Evolutionary conservation across 2,888 invertebrate genomes (phyloP).

Genomic region (Eupithecia insigniata): DNA sequence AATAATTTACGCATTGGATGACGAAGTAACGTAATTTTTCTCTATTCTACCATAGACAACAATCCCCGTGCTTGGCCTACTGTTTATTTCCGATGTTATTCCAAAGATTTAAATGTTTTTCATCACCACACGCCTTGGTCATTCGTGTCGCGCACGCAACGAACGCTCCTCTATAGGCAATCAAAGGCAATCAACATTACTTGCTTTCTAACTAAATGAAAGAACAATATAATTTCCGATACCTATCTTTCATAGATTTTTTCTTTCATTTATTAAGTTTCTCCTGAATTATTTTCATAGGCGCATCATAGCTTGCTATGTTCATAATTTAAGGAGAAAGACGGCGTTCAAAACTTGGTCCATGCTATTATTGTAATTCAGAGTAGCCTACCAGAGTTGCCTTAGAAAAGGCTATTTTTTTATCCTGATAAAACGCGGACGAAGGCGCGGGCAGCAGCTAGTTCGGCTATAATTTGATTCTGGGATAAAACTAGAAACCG

Average conservation of each 20-base stretch:
- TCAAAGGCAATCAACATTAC: not conserved
- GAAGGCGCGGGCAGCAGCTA: too few species aligned
- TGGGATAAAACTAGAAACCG: too few species aligned
- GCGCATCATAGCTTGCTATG: constrained; percentile 2
- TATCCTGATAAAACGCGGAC: too few species aligned
- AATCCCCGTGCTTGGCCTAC: too few species aligned
- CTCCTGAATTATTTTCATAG: not conserved
- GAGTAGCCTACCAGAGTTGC: not conserved
- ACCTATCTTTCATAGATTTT: not conserved
- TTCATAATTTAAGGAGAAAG: not conserved
- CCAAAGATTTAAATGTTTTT: not conserved
- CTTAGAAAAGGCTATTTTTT: too few species aligned
- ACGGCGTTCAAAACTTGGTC: not conserved
- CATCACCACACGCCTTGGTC: constrained; percentile 3
- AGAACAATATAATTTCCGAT: not conserved
- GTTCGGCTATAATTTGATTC: too few species aligned
- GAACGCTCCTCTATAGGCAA: not conserved
- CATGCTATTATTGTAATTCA: not conserved
- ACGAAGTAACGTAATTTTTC: too few species aligned
- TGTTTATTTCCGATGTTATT: constrained; percentile 6
- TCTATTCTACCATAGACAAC: too few species aligned
- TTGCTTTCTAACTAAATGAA: not conserved
- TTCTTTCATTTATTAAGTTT: not conserved
- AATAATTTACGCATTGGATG: too few species aligned
- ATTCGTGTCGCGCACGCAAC: not conserved